Evolutionary conservation across 2,888 invertebrate genomes (phyloP).

Genomic region (Chymomyza caudatula): DNA sequence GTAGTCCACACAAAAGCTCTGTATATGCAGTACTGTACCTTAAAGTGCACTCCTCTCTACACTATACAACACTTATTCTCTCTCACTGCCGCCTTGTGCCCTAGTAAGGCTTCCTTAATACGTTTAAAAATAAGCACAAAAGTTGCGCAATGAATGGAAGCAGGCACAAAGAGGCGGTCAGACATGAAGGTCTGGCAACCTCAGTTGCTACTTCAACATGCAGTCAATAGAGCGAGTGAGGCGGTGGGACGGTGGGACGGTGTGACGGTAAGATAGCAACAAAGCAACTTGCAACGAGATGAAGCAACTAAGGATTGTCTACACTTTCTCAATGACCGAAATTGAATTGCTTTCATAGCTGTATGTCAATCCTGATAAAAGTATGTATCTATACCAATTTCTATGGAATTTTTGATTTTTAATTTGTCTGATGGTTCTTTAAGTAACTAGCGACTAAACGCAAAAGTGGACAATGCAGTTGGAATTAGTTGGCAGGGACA

Average conservation of each 20-base stretch:
- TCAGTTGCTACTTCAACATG: too few species aligned
- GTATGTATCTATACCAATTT: background rate
- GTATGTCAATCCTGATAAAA: background rate
- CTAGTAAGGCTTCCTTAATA: slow-evolving; percentile 54
- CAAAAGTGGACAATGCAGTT: too few species aligned
- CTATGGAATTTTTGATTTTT: background rate
- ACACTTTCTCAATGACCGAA: background rate
- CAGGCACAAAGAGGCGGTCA: background rate
- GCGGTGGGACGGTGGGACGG: too few species aligned
- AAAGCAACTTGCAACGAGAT: background rate
- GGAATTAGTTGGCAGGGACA: too few species aligned
- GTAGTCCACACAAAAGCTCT: background rate
- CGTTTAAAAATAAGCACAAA: slow-evolving; percentile 60
- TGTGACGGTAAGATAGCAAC: too few species aligned
- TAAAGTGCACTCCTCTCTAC: background rate
- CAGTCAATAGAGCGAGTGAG: too few species aligned
- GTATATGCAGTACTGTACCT: background rate
- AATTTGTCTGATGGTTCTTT: background rate
- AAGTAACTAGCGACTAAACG: too few species aligned
- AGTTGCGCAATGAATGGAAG: slow-evolving; percentile 27
- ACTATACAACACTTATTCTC: background rate
- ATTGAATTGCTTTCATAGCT: background rate
- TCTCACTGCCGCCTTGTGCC: background rate
- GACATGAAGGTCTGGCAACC: background rate
- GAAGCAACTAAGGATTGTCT: background rate